phyloP scores from a whole-genome alignment of 2,888 invertebrate species.

The Operophtera brumata region DNA sequence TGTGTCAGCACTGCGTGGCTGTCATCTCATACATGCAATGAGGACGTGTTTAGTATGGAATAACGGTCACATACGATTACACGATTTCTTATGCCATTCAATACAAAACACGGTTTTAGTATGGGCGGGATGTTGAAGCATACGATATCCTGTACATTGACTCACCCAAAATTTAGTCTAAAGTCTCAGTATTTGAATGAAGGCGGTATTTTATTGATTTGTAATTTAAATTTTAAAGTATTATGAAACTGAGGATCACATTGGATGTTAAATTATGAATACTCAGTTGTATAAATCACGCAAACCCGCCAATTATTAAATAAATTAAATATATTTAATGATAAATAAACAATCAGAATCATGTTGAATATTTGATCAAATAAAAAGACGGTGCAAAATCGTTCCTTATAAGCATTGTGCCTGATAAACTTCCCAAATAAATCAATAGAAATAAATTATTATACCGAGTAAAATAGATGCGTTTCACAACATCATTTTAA shows the following conservation, averaged over 20 bases:
- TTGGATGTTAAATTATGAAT: constrained; percentile 18
- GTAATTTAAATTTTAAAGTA: constrained; percentile 1
- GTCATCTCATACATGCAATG: too few relatives aligned
- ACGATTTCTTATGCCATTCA: too few relatives aligned
- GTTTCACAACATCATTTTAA: constrained; percentile 21
- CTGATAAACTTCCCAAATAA: constrained; percentile 9
- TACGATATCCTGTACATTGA: too few relatives aligned
- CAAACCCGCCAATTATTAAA: constrained; percentile 16
- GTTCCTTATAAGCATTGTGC: constrained; percentile 30
- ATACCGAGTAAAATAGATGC: constrained; percentile 17
- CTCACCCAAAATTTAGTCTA: too few relatives aligned
- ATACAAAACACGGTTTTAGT: too few relatives aligned
- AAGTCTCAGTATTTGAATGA: neutral
- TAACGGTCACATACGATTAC: too few relatives aligned
- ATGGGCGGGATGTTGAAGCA: too few relatives aligned
- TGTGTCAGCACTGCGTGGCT: too few relatives aligned
- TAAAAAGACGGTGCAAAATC: constrained; percentile 21
- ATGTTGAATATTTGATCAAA: constrained; percentile 14
- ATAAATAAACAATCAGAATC: constrained; percentile 26
- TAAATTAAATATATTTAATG: constrained; percentile 15
- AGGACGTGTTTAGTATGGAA: too few relatives aligned
- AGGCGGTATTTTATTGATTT: neutral
- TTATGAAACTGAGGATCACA: constrained; percentile 1
- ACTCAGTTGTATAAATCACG: constrained; percentile 17
- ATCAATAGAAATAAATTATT: constrained; percentile 11